Evolutionary conservation across 2,797 vertebrate species (phyloP), one percentile per base, ranked within the genome.

Genomic region (Enteromius argenteus): DNA sequence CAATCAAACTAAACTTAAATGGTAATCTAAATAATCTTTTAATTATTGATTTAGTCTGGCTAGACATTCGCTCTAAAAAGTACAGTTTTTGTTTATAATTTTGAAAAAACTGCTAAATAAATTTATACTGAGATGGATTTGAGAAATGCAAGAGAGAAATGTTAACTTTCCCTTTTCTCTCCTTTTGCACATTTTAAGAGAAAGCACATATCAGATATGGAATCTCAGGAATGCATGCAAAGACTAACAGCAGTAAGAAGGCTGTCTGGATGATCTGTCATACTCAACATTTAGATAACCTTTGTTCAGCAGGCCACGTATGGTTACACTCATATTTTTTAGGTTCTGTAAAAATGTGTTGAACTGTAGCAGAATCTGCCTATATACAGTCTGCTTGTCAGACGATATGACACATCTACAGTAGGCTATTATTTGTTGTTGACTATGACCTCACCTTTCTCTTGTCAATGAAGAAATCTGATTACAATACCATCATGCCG

Each of bases 211-310:
- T 76, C 67, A 71, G 68, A 76, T 21, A 72, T 51, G 79, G 79
- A 81, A 87, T 89, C 27, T 82, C 32, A 77, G 71, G 86, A 87
- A 87, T 89, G 71, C 14, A 3, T 66, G 30, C 21, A 79, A 46
- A 71, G 66, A 35, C 21, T 15, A 81, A n/a, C 37, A 67, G 46
- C 74, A 68, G 17, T 17, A 42, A 66, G 76, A 46, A 81, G 81
- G 51, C 51, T 66, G 67, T 75, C 60, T 64, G 60, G 81, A 60
- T 60, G 53, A 67, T 60, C 49, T 60, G 85, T 60, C 71, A 72
- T 39, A 35, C 49, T 84, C 10, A 66, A 4, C 35, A 15, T 73
- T 86, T 14, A 19, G 68, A 86, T 32, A 81, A 69, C 44, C 53
- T 71, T 69, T 76, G 15, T 74, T 67, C 46, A 21, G 13, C 32